Base-by-base conservation (phyloP, 2,113 vertebrate species). In the Willisornis vidua region DNA sequence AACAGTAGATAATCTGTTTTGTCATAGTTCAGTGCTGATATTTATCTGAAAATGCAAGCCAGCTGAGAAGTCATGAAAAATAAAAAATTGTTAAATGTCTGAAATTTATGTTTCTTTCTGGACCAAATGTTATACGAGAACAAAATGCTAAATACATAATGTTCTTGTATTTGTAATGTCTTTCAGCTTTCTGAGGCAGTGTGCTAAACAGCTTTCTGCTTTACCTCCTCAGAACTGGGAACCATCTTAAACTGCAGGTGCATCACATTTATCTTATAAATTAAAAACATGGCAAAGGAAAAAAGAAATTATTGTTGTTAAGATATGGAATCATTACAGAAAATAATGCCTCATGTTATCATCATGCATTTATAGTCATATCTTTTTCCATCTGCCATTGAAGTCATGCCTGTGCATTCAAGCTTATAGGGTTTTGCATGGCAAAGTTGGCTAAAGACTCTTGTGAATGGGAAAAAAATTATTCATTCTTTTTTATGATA, bases 1-100 rank as follows among this genome's bases (percentile, higher is more conserved):
- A 96, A 83, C 66, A 91, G 76, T 89, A 77, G 94, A 97, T 96
- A 95, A 94, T 97, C 91, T 97, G 57, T 96, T 96, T 96, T 94
- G 85, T 96, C 89, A 55, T 96, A 97, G 89, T 78, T 96, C 41
- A 95, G 93, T 94, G 79, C 93, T 96, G 91, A 87, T 94, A 92
- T 87, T 97, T 96, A 96, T 94, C 95, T 97, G 94, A 93, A 87
- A 97, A 91, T 85, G 71, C 85, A 97, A 94, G 67, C 93, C 72
- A 95, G 90, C 39, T 93, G 89, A 90, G 94, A 93, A 85, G 45
- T 65, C 77, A 89, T 88, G 51, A 89, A 91, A 94, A 94, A 93
- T 70, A 87, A 73, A 91, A 81, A 90, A 67, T 90, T 94, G 88
- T 96, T 96, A 94, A 97, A 95, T 91, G 65, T 57, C 85, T 90